These are phyloP conservation scores for Alectoris magna DNA, from an alignment of 2,797 vertebrate genomes.

Conservation along the genomic window DNA sequence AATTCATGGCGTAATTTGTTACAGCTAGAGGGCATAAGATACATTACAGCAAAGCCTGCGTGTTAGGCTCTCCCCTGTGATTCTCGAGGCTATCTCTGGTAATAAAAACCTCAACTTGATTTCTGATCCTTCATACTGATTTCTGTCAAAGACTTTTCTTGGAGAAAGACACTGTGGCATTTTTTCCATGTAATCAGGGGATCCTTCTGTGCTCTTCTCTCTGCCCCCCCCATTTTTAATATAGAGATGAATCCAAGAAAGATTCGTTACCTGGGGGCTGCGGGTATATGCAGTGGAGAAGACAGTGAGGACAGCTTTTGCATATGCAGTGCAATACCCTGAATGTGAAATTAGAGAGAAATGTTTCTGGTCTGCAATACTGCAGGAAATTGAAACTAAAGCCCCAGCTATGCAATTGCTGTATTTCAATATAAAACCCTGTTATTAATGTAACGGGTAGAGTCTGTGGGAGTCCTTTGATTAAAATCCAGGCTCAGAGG, in stretches of 20 bases:
- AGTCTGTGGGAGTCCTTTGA: neutral
- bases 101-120: constrained; percentile 66
- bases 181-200: neutral
- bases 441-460: neutral
- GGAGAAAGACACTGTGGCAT: neutral
- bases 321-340: neutral
- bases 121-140: constrained; percentile 39
- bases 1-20: constrained; percentile 27
- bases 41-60: neutral
- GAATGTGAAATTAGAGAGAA: neutral
- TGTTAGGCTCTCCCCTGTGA: constrained; percentile 2
- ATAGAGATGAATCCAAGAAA: neutral
- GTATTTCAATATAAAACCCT: neutral
- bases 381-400: neutral
- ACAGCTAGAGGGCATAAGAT: constrained; percentile 27
- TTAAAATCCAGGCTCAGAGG: neutral
- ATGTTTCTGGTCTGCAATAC: neutral
- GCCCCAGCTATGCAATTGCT: neutral
- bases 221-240: neutral
- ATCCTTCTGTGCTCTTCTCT: neutral
- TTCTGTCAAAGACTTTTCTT: constrained; percentile 17
- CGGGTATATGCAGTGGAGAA: neutral
- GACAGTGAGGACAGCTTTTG: neutral
- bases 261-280: neutral
- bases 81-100: constrained; percentile 43